Evolutionary conservation across 2,888 invertebrate genomes (phyloP), one percentile per base, ranked within the genome.

Genomic region (Marasmarcha lunaedactyla): DNA sequence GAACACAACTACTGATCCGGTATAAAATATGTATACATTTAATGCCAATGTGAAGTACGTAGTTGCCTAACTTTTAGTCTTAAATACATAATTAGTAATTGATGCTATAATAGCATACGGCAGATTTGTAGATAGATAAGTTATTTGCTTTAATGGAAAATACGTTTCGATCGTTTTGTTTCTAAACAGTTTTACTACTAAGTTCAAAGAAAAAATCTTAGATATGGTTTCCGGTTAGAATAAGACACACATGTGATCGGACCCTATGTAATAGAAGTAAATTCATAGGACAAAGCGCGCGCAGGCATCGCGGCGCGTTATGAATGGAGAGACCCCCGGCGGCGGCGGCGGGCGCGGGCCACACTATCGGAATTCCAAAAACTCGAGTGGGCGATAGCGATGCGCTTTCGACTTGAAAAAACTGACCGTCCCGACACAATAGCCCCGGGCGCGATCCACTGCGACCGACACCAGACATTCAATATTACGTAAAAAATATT

Each of bases 251-350:
- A 14, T 34, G 34, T 14, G 60, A 60, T 59, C 52, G 52, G 39
- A 49, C 46, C 48, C 45, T 42, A 46, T 48, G 49, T 50, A 52
- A 52, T 50, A 50, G 46, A 48, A 49, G 46, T 45, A 48, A 47
- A 51, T 48, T 45, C 43, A 44, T n/a, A 36, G 46, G 30, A 42
- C 46, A 47, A 42, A 43, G 52, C 54, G 51, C 52, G 56, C 48
- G 52, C 46, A 53, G 67, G 65, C 61, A 65, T 64, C 71, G 67
- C 64, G 71, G 59, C 60, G 71, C 46, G 73, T 74, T 74, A 76
- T 83, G 81, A 83, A 83, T 83, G 81, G 71, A 77, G 63, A 58
- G 72, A 71, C 72, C 72, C 68, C 70, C 64, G 53, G 57, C 62
- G 51, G 51, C 46, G 51, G 27, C 36, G 15, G 36, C 35, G 25